Percentiles rank a stretch among this genome's conserved stretches.
phyloP scores from a whole-genome alignment of 2,797 vertebrate species.

The Cottoperca gobio region DNA sequence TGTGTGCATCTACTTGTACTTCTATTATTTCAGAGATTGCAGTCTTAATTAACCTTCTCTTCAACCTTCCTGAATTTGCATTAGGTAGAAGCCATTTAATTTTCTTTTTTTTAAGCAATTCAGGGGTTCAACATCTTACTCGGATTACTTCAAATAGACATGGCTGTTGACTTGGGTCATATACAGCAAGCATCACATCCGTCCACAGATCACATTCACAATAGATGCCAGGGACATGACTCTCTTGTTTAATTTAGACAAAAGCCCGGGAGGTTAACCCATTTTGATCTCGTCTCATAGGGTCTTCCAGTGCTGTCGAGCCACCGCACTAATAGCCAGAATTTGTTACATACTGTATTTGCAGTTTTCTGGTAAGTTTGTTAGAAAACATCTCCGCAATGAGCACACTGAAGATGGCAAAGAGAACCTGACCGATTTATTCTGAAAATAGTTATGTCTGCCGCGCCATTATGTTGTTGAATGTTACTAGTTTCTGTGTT shows the following conservation, averaged over 20 bases:
- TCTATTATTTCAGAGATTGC: conserved; percentile 26
- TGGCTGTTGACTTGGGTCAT: neutral
- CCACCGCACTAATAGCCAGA: neutral
- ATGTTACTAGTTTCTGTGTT: conserved; percentile 40
- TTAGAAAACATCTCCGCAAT: neutral
- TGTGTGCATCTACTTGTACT: conserved; percentile 18
- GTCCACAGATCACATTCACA: neutral
- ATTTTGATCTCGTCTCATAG: neutral
- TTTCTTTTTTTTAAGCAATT: conserved; percentile 2
- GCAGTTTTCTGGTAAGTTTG: neutral
- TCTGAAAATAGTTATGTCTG: conserved; percentile 22
- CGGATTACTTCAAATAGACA: neutral
- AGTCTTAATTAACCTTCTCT: conserved; percentile 46
- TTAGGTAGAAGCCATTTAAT: conserved; percentile 1
- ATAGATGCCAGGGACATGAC: neutral
- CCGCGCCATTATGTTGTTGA: conserved; percentile 23
- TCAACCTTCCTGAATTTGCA: conserved; percentile 11
- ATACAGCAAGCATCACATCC: neutral
- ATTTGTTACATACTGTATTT: neutral
- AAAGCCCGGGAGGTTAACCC: neutral
- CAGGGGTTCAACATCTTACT: neutral
- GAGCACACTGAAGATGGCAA: neutral
- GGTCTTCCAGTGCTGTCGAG: neutral
- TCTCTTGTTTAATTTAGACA: neutral
- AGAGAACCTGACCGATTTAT: conserved; percentile 33